Percentiles rank a stretch among this genome's conserved stretches.
Conservation (phyloP, 1,140 invertebrate genomes). For the Coboldia fuscipes region DNA sequence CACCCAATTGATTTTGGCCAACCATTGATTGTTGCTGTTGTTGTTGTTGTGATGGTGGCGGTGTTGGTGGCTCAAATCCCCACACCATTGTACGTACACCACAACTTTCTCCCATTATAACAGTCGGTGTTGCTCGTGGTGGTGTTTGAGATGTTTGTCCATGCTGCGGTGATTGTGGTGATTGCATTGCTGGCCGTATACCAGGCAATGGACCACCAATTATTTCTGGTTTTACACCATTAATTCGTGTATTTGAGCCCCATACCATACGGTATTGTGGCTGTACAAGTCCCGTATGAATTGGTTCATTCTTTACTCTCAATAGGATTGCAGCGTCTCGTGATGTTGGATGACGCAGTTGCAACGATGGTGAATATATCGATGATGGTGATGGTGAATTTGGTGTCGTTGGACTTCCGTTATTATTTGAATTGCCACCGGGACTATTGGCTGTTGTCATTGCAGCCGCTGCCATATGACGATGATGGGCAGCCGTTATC, state of each 20-base stretch:
- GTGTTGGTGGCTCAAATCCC: slow-evolving; percentile 28
- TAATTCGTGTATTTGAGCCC: slow-evolving; percentile 37
- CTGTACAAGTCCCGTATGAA: slow-evolving; percentile 11
- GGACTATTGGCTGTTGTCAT: slow-evolving; percentile 2
- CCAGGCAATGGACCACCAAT: slow-evolving; percentile 44
- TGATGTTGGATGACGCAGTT: slow-evolving; percentile 15
- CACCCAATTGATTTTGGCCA: slow-evolving; percentile 11
- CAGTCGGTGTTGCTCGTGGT: slow-evolving; percentile 54
- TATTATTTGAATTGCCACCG: background rate
- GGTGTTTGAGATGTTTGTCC: slow-evolving; percentile 32
- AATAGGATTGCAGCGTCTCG: slow-evolving; percentile 17
- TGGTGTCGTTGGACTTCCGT: slow-evolving; percentile 3
- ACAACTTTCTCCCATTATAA: slow-evolving; percentile 77
- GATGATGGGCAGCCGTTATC: background rate
- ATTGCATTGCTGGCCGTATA: slow-evolving; percentile 21
- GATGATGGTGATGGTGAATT: slow-evolving; percentile 16
- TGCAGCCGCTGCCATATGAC: background rate
- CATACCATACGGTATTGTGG: slow-evolving; percentile 29
- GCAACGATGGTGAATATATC: slow-evolving; percentile 16
- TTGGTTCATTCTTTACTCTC: slow-evolving; percentile 20
- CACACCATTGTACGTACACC: slow-evolving; percentile 82
- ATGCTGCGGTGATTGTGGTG: slow-evolving; percentile 19
- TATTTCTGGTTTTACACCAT: slow-evolving; percentile 56
- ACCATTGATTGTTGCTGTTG: slow-evolving; percentile 5
- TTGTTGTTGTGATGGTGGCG: slow-evolving; percentile 17